These are phyloP conservation scores for Scolopax rusticola DNA, from an alignment of 2,797 vertebrate genomes.

Conservation along the genomic window DNA sequence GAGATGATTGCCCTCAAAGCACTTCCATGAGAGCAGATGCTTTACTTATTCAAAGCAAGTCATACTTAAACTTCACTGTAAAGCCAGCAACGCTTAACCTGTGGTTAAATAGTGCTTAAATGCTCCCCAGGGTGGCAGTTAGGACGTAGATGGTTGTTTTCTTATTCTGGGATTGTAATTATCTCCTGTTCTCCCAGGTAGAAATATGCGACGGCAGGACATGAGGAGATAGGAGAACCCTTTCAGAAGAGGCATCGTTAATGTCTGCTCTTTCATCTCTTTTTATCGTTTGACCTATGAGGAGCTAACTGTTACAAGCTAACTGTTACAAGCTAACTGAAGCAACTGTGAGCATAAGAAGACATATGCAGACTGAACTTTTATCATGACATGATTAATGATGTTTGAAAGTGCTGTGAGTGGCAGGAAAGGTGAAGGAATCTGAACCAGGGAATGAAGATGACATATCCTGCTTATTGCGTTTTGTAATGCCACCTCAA, in stretches of 20 bases:
- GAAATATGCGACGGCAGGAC: background rate
- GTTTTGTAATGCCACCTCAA: background rate
- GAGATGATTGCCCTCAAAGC: background rate
- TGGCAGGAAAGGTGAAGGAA: background rate
- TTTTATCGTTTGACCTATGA: background rate
- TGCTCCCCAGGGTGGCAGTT: conserved; percentile 2
- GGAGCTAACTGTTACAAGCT: background rate
- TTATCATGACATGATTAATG: background rate
- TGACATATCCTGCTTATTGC: background rate
- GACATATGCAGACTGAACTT: background rate
- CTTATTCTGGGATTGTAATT: background rate
- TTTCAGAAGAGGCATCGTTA: background rate
- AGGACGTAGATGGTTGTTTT: background rate
- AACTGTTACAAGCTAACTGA: background rate
- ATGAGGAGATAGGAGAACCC: background rate
- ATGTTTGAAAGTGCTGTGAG: background rate
- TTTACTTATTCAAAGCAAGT: background rate
- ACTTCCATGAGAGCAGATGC: background rate
- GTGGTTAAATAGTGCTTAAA: conserved; percentile 35
- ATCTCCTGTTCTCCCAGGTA: background rate
- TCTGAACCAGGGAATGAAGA: background rate
- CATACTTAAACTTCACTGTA: conserved; percentile 7
- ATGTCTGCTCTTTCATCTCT: background rate
- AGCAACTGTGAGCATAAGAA: background rate
- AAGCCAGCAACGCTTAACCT: background rate